These are phyloP conservation scores for Mesitornis unicolor DNA, from an alignment of 2,113 vertebrate species.

Conservation along the genomic window DNA sequence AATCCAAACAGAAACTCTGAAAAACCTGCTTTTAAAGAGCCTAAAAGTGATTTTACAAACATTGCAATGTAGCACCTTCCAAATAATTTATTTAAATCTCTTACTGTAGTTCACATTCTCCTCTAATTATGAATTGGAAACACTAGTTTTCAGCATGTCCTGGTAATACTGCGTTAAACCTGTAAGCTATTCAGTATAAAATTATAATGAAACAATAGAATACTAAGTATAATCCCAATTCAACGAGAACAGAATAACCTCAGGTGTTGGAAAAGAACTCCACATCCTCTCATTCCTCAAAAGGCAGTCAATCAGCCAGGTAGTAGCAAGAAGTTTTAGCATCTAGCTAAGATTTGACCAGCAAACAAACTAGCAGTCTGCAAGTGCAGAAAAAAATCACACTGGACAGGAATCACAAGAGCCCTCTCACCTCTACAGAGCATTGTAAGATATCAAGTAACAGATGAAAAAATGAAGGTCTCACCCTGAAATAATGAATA, in stretches of 20 bases:
- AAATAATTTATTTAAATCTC: slow-evolving; percentile 55
- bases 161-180: neutral
- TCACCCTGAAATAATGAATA: neutral
- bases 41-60: slow-evolving; percentile 22
- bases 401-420: neutral
- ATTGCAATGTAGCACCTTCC: neutral
- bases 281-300: neutral
- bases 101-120: neutral
- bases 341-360: neutral
- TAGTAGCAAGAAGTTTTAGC: neutral
- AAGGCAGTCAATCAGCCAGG: neutral
- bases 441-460: rapidly evolving
- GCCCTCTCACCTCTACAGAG: neutral
- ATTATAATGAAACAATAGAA: slow-evolving; percentile 10
- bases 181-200: neutral
- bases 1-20: slow-evolving; percentile 27
- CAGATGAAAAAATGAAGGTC: neutral
- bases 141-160: neutral
- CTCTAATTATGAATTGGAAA: slow-evolving; percentile 11
- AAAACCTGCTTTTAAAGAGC: slow-evolving; percentile 22
- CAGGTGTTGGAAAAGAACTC: neutral
- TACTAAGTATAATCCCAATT: neutral
- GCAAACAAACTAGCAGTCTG: neutral
- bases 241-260: neutral
- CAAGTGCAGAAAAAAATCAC: neutral